Base-by-base conservation (phyloP, 35 echinoderm and acorn worm genomes). In the Apostichopus japonicus region DNA sequence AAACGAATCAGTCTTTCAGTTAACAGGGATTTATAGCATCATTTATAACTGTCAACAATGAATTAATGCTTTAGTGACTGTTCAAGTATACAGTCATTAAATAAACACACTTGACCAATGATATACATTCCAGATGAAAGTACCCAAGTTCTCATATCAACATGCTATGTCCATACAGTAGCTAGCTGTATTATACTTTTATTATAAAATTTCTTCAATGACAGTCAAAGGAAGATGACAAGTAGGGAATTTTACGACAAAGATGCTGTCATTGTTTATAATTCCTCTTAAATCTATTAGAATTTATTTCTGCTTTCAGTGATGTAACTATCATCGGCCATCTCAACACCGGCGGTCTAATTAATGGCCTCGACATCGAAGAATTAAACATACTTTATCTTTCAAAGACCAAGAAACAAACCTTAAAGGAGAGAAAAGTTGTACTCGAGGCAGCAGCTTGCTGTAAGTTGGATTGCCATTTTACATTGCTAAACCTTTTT, bases 381-480 rank as follows among this genome's bases (percentile, higher is more conserved):
- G 88, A 90, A 11, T 70, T 90, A 27, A 16, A 77, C 53, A 5
- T 10, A 27, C 61, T 51, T 16, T 90, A 90, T 55, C 67, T 90
- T 44, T 90, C 88, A 90, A 90, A 90, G 67, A 77, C 61, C 19
- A 73, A 27, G 67, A 78, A 90, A 55, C 88, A 90, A 55, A 53
- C 88, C 22, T 10, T 90, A 10, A 19, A 75, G 16, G 88, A 67
- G 22, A 77, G 19, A 27, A 90, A 90, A 73, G 72, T 78, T 23
- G 24, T 87, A 24, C 10, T 10, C 5, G 25, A 83, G 51, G 13
- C 79, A 54, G 79, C 19, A 16, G 33, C 79, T 14, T 55, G 44
- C 5, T 33, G 79, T 83, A 83, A 83, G 79, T 83, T 53, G 5
- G 6, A 80, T 3, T 55, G 33, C 2, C 2, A 44, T 44, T 44